Evolutionary conservation across 2,888 invertebrate genomes (phyloP).

Genomic region (Aleiodes leptofemur): DNA sequence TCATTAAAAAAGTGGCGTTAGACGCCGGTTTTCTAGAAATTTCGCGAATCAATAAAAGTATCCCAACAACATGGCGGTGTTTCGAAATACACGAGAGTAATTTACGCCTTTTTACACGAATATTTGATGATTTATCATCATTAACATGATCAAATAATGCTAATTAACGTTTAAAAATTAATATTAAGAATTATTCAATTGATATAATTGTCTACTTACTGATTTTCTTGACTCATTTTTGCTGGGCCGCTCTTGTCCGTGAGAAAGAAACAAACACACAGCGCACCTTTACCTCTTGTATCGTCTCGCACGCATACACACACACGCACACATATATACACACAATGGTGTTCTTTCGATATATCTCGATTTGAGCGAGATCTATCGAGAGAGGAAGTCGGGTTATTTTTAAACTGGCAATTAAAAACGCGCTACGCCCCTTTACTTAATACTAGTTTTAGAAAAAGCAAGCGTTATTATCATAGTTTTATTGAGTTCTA

Average conservation of each 20-base stretch:
- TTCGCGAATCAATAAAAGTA: conserved; percentile 75
- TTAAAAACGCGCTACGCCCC: too few species aligned
- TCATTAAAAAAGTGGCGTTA: conserved; percentile 28
- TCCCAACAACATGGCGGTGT: conserved; percentile 72
- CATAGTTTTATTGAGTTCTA: too few species aligned
- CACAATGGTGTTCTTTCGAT: conserved; percentile 1
- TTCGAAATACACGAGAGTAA: conserved; percentile 64
- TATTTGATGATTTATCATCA: not conserved
- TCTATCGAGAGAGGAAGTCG: not conserved
- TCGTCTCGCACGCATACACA: conserved; percentile 55
- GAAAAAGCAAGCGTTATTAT: too few species aligned
- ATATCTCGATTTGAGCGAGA: conserved; percentile 2
- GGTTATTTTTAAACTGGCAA: too few species aligned
- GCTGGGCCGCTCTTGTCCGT: conserved; percentile 54
- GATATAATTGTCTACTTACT: conserved; percentile 64
- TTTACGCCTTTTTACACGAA: conserved; percentile 36
- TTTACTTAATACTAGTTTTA: too few species aligned
- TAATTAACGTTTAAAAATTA: not conserved
- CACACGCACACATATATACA: conserved; percentile 43
- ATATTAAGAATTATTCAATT: conserved; percentile 1
- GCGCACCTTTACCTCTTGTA: conserved; percentile 60
- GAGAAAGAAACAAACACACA: conserved; percentile 68
- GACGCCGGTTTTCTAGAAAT: conserved; percentile 64
- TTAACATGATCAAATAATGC: not conserved
- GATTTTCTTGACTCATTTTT: conserved; percentile 72